These are phyloP conservation scores for Bruchidius siliquastri DNA, from an alignment of 2,888 invertebrate genomes.

Conservation along the genomic window DNA sequence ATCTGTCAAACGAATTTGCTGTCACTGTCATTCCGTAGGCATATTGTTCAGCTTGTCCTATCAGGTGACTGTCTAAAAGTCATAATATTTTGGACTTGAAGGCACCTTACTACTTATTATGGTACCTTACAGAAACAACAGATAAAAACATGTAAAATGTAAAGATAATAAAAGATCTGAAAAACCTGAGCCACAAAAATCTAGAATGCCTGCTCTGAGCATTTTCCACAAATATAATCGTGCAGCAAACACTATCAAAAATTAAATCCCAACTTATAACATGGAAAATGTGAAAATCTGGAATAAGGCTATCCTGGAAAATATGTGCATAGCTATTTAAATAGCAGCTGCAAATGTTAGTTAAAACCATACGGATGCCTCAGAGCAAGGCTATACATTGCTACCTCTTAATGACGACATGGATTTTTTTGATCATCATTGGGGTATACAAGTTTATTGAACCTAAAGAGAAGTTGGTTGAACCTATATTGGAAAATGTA, in stretches of 20 bases:
- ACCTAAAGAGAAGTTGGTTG: constrained; percentile 46
- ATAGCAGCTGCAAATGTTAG: constrained; percentile 21
- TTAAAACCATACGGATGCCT: constrained; percentile 54
- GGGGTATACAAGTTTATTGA: constrained; percentile 70
- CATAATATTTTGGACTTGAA: too few species aligned
- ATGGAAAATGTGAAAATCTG: not conserved
- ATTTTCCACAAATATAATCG: not conserved
- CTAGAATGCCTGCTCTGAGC: not conserved
- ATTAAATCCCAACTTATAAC: not conserved
- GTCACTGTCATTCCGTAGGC: too few species aligned
- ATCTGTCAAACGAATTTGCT: too few species aligned
- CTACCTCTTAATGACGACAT: constrained; percentile 73
- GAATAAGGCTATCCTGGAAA: not conserved
- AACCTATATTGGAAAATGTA: constrained; percentile 29
- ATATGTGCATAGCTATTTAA: not conserved
- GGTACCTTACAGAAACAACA: too few species aligned
- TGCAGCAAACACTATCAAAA: not conserved
- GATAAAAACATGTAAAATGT: too few species aligned
- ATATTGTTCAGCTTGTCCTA: too few species aligned
- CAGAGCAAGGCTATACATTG: constrained; percentile 78
- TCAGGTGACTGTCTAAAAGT: too few species aligned
- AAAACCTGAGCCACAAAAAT: too few species aligned
- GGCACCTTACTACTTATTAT: too few species aligned
- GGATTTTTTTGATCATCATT: constrained; percentile 75
- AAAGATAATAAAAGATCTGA: too few species aligned